Base-by-base conservation (phyloP, 2,113 vertebrate species). In the Microcebus griseorufus region DNA sequence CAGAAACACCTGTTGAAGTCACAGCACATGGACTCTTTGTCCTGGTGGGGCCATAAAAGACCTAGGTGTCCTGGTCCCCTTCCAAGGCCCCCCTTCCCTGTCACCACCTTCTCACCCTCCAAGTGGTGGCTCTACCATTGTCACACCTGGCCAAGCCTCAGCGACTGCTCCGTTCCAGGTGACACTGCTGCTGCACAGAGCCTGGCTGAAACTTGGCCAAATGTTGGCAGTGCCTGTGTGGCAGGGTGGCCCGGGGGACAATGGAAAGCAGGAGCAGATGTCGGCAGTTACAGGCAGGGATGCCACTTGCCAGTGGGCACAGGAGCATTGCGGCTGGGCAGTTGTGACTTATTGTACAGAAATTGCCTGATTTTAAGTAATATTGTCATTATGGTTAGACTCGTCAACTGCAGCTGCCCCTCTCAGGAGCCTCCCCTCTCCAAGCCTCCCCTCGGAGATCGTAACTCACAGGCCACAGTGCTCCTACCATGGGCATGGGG, bases 281-380 rank as follows among this genome's bases (percentile, higher is more conserved):
- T 60, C 78, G 83, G 92, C 0, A 0, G 95, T 78, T 84, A 80
- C 83, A n/a, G 55, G 73, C 3, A 20, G 85, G 94, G 96, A 81
- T 55, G 84, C 72, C 64, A 42, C 79, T 91, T 85, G 39, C 84
- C 94, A 95, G 39, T 98, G 92, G 96, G 94, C 93, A 53, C 76
- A 34, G 69, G 83, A 95, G 96, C 53, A 29, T 76, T 64, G 93
- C 75, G 37, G 96, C 93, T 75, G 80, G 92, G 84, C 53, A 58
- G 85, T 91, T 93, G 86, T 96, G 69, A 96, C 18, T 0, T 93
- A 53, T 69, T 51, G 48, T 58, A 42, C 37, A 86, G 97, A 96
- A 93, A 90, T 93, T 79, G 90, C 96, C 96, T 91, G 58, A 70
- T 1, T 10, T 92, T 88, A 94, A 95, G 82, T 87, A 84, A 69